phyloP scores from a whole-genome alignment of 2,888 invertebrate species.

The Tipula vernalis region DNA sequence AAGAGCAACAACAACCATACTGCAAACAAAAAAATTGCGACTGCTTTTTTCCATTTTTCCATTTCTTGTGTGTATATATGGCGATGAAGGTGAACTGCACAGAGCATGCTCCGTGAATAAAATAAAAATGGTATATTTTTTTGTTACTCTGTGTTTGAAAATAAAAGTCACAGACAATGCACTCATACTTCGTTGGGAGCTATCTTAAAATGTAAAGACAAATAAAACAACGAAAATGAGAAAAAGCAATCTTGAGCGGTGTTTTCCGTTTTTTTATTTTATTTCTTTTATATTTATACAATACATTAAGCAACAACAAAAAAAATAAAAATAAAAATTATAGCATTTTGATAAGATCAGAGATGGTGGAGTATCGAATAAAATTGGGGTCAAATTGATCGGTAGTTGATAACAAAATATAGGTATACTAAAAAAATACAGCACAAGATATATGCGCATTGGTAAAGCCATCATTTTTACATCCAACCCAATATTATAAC shows the following conservation, averaged over 20 bases:
- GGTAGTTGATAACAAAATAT: not conserved
- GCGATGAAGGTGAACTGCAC: conserved; percentile 7
- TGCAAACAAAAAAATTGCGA: not conserved
- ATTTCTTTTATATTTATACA: not conserved
- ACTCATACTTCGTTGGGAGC: not conserved
- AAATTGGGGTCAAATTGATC: not conserved
- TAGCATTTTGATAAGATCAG: not conserved
- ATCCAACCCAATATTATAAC: too few relatives aligned
- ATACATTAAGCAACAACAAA: not conserved
- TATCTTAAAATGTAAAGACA: not conserved
- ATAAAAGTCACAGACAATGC: conserved; percentile 5
- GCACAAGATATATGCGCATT: not conserved
- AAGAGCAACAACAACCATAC: not conserved
- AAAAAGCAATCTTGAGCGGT: not conserved
- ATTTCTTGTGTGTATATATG: not conserved
- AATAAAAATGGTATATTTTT: not conserved
- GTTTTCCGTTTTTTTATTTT: not conserved
- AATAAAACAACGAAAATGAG: not conserved
- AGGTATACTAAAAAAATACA: not conserved
- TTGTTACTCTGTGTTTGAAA: not conserved
- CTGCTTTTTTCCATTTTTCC: not conserved
- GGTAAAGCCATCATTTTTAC: too few relatives aligned
- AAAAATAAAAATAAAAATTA: not conserved
- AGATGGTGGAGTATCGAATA: not conserved
- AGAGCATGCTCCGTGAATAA: not conserved